Evolutionary conservation across 35 echinoderm and acorn worm species (phyloP), one percentile per base, ranked within the genome.

Genomic region (Ophiothrix spiculata): DNA sequence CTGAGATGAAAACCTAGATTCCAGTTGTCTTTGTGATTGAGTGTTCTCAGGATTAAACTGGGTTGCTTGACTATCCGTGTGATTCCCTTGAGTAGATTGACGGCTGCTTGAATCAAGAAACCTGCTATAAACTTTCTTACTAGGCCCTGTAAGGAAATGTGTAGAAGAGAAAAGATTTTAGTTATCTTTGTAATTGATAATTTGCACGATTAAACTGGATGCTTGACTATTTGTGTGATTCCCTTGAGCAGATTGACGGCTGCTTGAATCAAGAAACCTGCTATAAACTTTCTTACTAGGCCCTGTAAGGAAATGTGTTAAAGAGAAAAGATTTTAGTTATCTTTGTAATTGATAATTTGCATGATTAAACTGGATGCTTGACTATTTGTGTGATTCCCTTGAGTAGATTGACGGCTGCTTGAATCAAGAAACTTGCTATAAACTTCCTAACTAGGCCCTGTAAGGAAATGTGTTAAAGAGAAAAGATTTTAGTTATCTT

Each of bases 271-370:
- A 74, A 46, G 38, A 92, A 97, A 16, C 94, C 94, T 39, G 92
- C n/a, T 40, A 78, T 60, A 84, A 97, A 97, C 54, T 85, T 87
- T 39, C 69, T 82, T n/a, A 77, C 39, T 36, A 82, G 34, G 13
- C 78, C 85, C 90, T 92, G 74, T 31, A 91, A 6, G 49, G 25
- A 69, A 6, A 69, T n/a, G n/a, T n/a, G 13, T 78, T n/a, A n/a
- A n/a, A n/a, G n/a, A n/a, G n/a, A n/a, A n/a, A n/a, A 97, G 90
- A 69, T 60, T 80, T 36, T 89, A 89, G 87, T 97, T 97, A 40
- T 89, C 83, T 23, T 79, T 77, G 35, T 89, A 86, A 25, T 86
- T 64, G 36, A 97, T 78, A 1, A 90, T 64, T 75, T 45, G 45
- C 1, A 79, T 34, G 60, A 94, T 37, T 12, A 45, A 35, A 0